Percentiles rank a stretch among this genome's conserved stretches.
Conservation (phyloP, 2,888 invertebrate genomes). For the Eucriotettix oculatus region DNA sequence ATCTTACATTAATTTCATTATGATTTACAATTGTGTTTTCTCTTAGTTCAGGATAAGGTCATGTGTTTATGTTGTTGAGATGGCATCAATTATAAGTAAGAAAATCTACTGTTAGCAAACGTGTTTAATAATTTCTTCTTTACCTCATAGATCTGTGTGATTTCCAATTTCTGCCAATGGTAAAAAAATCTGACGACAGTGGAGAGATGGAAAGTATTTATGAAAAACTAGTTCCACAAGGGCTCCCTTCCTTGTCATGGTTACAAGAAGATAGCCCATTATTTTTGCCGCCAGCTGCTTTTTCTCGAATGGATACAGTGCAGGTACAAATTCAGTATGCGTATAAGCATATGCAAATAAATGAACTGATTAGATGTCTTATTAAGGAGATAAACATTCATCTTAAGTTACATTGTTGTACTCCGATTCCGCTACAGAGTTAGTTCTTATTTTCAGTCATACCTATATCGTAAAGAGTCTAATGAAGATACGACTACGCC, state of each 20-base stretch:
- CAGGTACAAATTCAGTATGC: slow-evolving; percentile 22
- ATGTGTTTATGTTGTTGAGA: not conserved
- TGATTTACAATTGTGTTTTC: too few relatives aligned
- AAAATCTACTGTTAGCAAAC: too few relatives aligned
- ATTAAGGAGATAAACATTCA: not conserved
- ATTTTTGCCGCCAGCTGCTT: slow-evolving; percentile 59
- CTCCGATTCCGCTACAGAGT: too few relatives aligned
- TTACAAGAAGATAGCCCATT: slow-evolving; percentile 39
- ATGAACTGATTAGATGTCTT: not conserved
- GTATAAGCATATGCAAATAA: not conserved
- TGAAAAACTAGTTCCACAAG: slow-evolving; percentile 43
- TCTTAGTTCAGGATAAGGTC: too few relatives aligned
- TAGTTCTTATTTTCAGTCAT: slow-evolving; percentile 15
- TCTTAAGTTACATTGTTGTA: too few relatives aligned
- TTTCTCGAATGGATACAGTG: slow-evolving; percentile 56
- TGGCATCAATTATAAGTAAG: not conserved
- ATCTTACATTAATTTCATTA: too few relatives aligned
- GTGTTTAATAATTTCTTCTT: not conserved
- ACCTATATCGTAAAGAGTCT: slow-evolving; percentile 19
- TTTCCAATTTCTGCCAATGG: slow-evolving; percentile 78
- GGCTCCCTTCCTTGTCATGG: slow-evolving; percentile 37
- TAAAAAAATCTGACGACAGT: slow-evolving; percentile 12
- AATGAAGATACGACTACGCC: slow-evolving; percentile 17
- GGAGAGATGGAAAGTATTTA: slow-evolving; percentile 39
- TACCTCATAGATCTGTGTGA: slow-evolving; percentile 58